phyloP scores from a whole-genome alignment of 2,113 vertebrate species.

The Pycnonotus jocosus region DNA sequence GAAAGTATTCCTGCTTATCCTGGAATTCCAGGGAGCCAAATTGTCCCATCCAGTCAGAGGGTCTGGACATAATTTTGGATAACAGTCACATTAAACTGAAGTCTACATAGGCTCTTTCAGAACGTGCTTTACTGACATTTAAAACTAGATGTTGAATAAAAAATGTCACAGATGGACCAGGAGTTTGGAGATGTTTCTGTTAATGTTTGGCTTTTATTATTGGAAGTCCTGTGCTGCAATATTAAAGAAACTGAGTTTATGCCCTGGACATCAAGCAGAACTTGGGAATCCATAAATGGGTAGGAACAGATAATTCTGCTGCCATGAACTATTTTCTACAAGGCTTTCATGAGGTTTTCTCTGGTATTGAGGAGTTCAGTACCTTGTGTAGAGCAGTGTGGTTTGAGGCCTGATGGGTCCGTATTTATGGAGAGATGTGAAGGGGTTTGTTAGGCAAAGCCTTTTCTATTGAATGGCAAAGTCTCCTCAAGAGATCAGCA shows the following conservation, averaged over 20 bases:
- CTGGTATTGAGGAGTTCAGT: not conserved
- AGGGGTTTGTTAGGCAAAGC: not conserved
- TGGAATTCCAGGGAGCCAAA: not conserved
- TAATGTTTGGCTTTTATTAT: not conserved
- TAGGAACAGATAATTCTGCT: not conserved
- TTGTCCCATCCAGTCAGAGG: not conserved
- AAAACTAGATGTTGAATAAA: not conserved
- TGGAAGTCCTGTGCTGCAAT: not conserved
- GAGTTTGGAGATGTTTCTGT: not conserved
- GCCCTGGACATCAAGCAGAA: not conserved
- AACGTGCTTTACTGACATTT: not conserved
- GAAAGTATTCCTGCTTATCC: not conserved
- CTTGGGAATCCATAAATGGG: not conserved
- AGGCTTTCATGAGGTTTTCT: not conserved
- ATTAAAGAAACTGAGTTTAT: not conserved
- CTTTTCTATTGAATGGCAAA: not conserved
- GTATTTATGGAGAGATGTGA: not conserved
- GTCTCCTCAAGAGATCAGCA: not conserved
- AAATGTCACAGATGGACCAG: not conserved
- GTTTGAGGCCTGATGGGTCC: not conserved
- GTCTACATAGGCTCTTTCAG: not conserved
- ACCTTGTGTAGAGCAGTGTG: not conserved
- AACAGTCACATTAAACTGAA: not conserved
- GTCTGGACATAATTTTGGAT: not conserved
- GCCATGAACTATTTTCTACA: rapidly evolving